Evolutionary conservation across 35 echinoderm and acorn worm species (phyloP).

Genomic region (Heliocidaris erythrogramma): DNA sequence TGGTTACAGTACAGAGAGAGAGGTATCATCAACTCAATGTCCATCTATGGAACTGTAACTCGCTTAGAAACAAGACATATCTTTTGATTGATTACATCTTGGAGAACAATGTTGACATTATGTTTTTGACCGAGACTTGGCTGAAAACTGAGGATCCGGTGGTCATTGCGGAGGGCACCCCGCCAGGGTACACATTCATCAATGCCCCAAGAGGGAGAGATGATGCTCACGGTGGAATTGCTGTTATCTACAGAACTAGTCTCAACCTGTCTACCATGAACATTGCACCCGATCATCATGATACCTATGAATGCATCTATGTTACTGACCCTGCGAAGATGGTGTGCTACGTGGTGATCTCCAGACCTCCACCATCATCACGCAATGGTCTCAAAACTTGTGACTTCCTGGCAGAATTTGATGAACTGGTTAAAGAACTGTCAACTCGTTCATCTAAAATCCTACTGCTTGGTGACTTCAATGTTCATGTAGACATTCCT

Average conservation of each 20-base stretch:
- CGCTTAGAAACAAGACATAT: slow-evolving; percentile 19
- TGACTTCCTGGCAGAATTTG: slow-evolving; percentile 61
- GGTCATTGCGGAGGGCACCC: slow-evolving; percentile 27
- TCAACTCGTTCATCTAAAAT: slow-evolving; percentile 44
- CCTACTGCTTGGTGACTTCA: slow-evolving; percentile 65
- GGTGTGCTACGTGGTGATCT: slow-evolving; percentile 49
- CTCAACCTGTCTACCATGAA: slow-evolving; percentile 18
- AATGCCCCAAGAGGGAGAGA: slow-evolving; percentile 38
- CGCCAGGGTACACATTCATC: slow-evolving; percentile 44
- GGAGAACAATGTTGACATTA: slow-evolving; percentile 45
- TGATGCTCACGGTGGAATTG: slow-evolving; percentile 40
- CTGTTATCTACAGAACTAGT: slow-evolving; percentile 18
- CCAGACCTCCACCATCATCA: slow-evolving; percentile 47
- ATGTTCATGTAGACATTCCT: slow-evolving; percentile 59
- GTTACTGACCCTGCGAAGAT: slow-evolving; percentile 35
- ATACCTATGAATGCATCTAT: slow-evolving; percentile 47
- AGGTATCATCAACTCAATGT: slow-evolving; percentile 19
- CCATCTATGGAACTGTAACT: slow-evolving; percentile 10
- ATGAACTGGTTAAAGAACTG: slow-evolving; percentile 42
- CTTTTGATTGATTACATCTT: slow-evolving; percentile 51
- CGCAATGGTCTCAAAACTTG: slow-evolving; percentile 38
- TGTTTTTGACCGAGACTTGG: slow-evolving; percentile 55
- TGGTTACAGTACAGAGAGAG: slow-evolving; percentile 2
- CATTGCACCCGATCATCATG: neutral
- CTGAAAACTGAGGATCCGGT: slow-evolving; percentile 31